Evolutionary conservation across 1,140 invertebrate genomes (phyloP).

Genomic region (Drosophila bocki): DNA sequence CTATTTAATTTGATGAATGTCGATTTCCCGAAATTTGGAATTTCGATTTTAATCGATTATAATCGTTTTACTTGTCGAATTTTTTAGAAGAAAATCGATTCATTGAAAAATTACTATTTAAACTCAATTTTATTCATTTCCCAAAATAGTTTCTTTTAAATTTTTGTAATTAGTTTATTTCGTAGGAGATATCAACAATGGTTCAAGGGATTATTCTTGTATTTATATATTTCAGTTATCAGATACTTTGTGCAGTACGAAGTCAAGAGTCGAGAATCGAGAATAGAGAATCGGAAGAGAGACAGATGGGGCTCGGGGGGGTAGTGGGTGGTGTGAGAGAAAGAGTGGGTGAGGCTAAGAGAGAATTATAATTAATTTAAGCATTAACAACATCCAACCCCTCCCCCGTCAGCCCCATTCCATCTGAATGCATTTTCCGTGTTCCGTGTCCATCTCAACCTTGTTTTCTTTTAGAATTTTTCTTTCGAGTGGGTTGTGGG

Average conservation of each 20-base stretch:
- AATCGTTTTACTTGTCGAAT: too few relatives aligned
- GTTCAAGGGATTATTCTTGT: slow-evolving; percentile 40
- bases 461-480: neutral
- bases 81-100: too few relatives aligned
- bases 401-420: neutral
- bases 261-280: neutral
- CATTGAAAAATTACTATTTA: too few relatives aligned
- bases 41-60: too few relatives aligned
- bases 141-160: neutral
- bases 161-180: slow-evolving; percentile 33
- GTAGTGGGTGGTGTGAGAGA: neutral
- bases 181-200: slow-evolving; percentile 38
- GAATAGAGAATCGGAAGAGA: neutral
- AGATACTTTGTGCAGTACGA: slow-evolving; percentile 38
- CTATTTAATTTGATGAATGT: too few relatives aligned
- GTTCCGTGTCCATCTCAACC: slow-evolving; percentile 12
- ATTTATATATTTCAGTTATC: slow-evolving; percentile 33
- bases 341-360: slow-evolving; percentile 3
- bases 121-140: too few relatives aligned
- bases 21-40: too few relatives aligned
- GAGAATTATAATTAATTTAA: slow-evolving; percentile 43
- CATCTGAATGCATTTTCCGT: slow-evolving; percentile 45
- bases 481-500: slow-evolving; percentile 2
- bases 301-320: neutral
- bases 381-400: slow-evolving; percentile 21